Base-by-base conservation (phyloP, 2,888 invertebrate genomes). In the Pharmacophagus antenor region DNA sequence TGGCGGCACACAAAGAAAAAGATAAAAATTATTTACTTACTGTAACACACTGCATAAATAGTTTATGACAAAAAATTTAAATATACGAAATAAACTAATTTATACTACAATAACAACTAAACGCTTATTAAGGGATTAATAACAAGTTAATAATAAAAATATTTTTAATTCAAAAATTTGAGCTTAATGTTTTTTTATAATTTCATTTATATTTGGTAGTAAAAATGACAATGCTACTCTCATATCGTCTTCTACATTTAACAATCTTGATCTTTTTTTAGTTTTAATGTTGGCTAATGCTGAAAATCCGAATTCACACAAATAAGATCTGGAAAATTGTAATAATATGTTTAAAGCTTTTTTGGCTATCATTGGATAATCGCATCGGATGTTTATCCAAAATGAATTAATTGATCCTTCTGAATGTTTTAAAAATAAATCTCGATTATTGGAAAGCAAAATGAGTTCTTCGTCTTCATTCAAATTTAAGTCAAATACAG, bases 191-290 rank as follows among this genome's bases (percentile, higher is more conserved):
- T 60, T 50, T 60, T 60, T 50, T 44, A 55, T 60, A 55, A 60
- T 60, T 60, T 60, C 31, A 50, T 60, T 60, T 60, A 55, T 60
- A 55, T 60, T 55, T 55, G 55, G 50, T 55, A 27, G 59, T 60
- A 60, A 60, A 60, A 60, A 55, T 50, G 54, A 50, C 50, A 60
- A 55, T 60, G 55, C 55, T 51, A 55, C 55, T 55, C 55, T 55
- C 31, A 55, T 23, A 55, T 44, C 60, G 46, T 56, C 51, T 60
- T 56, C 60, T 56, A 60, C 37, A 56, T 55, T 54, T 56, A 60
- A 55, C 31, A 60, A 56, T 27, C 59, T 54, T 51, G 54, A 44
- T 50, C 46, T 54, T 50, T 55, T 54, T 58, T 52, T 58, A 53
- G 48, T 59, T 59, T 54, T 58, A 54, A 49, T 58, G 25, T 58